Conservation (phyloP, 1,140 invertebrate species). For the Drosophila sulfurigaster region DNA sequence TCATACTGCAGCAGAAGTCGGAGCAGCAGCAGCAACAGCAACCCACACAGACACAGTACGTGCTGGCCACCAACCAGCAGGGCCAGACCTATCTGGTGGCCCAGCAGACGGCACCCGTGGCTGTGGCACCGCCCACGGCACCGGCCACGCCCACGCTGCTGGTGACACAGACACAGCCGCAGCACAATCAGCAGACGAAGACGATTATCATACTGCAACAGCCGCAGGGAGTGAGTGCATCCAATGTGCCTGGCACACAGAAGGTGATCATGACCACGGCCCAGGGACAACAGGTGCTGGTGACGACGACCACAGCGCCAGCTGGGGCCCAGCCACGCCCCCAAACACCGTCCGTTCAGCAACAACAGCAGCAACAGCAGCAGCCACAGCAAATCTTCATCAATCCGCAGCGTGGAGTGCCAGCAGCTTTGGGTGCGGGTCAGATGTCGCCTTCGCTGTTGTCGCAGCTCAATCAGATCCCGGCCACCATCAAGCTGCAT, state of each 20-base stretch:
- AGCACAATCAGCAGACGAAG: slow-evolving; percentile 86
- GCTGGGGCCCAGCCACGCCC: slow-evolving; percentile 41
- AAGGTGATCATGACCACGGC: slow-evolving; percentile 89
- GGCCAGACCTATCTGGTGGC: slow-evolving; percentile 88
- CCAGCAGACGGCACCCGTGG: slow-evolving; percentile 75
- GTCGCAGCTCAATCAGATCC: slow-evolving; percentile 80
- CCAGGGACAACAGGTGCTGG: slow-evolving; percentile 88
- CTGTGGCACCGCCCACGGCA: slow-evolving; percentile 40
- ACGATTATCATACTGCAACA: slow-evolving; percentile 91
- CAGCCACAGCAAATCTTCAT: slow-evolving; percentile 76
- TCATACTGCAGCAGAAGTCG: slow-evolving; percentile 85
- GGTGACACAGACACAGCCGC: slow-evolving; percentile 84
- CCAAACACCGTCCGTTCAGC: slow-evolving; percentile 22
- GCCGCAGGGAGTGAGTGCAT: slow-evolving; percentile 79
- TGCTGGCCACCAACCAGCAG: slow-evolving; percentile 80
- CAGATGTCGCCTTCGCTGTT: slow-evolving; percentile 78
- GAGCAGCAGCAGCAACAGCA: slow-evolving; percentile 56
- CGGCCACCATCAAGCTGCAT: slow-evolving; percentile 81
- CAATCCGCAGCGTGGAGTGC: slow-evolving; percentile 66
- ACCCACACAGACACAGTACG: slow-evolving; percentile 78
- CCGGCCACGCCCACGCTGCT: slow-evolving; percentile 64
- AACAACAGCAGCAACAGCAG: slow-evolving; percentile 10
- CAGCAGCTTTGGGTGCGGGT: slow-evolving; percentile 58
- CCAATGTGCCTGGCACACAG: slow-evolving; percentile 79
- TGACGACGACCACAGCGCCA: slow-evolving; percentile 85